Evolutionary conservation across 2,113 vertebrate species (phyloP).

Genomic region (Rutilus rutilus): DNA sequence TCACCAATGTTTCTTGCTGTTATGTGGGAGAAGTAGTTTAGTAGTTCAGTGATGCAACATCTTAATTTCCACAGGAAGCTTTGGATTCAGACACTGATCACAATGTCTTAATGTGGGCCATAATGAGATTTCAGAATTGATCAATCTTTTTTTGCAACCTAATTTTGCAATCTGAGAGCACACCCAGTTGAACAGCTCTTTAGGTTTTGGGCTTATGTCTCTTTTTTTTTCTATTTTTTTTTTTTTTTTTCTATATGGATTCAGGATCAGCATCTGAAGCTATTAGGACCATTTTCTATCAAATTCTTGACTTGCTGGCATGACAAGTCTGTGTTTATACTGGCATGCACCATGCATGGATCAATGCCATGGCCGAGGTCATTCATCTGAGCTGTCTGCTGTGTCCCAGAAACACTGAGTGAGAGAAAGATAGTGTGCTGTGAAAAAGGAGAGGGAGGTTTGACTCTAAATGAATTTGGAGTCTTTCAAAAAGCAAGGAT

Average conservation of each 20-base stretch:
- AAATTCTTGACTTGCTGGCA: conserved; percentile 9
- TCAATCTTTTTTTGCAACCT: background rate
- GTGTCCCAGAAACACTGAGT: conserved; percentile 27
- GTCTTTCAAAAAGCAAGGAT: conserved; percentile 66
- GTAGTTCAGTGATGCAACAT: background rate
- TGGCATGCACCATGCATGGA: conserved; percentile 65
- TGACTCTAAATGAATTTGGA: conserved; percentile 45
- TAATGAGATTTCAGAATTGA: background rate
- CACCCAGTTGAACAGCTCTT: background rate
- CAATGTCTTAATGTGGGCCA: background rate
- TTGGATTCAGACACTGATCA: background rate
- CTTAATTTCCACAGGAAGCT: background rate
- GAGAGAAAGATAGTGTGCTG: conserved; percentile 46
- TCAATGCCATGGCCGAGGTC: conserved; percentile 65
- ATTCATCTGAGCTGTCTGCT: conserved; percentile 66
- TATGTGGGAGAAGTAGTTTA: background rate
- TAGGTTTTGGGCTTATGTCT: background rate
- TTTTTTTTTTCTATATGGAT: background rate
- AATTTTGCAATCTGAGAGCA: background rate
- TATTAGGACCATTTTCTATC: background rate
- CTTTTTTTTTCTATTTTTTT: no score
- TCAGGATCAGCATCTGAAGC: background rate
- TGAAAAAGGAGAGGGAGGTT: conserved; percentile 58
- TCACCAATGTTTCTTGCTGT: no score
- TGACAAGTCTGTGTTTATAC: conserved; percentile 43